A percentile compares a stretch with the other conserved stretches of the same genome.
Conservation (phyloP, 2,113 vertebrate genomes). For the Todiramphus chloris region DNA sequence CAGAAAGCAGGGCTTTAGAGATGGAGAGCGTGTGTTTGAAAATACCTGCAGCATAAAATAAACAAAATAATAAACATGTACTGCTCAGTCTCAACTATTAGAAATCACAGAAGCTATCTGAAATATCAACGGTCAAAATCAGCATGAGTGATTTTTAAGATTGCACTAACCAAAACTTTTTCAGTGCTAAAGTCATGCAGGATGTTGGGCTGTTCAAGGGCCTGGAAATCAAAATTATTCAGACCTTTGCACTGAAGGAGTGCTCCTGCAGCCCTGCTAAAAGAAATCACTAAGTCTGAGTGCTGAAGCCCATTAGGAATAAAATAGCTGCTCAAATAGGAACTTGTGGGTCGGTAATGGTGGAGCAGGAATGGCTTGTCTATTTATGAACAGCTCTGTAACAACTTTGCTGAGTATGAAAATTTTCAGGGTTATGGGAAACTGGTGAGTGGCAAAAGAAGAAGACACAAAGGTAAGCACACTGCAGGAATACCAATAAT, state of each 20-base stretch:
- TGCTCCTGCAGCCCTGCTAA: background rate
- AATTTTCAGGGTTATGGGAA: background rate
- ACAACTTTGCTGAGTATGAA: background rate
- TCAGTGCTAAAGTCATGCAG: background rate
- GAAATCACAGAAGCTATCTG: background rate
- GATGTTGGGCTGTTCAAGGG: background rate
- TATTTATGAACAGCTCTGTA: background rate
- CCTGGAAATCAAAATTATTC: background rate
- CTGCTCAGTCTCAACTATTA: background rate
- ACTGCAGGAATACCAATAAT: background rate
- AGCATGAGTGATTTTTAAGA: background rate
- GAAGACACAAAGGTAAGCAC: background rate
- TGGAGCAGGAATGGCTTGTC: background rate
- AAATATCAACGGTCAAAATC: background rate
- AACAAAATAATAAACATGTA: background rate
- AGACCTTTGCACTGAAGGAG: background rate
- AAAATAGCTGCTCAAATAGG: background rate
- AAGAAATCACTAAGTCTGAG: background rate
- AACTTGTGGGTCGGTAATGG: background rate
- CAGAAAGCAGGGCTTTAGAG: slow-evolving; percentile 93
- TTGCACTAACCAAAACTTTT: background rate
- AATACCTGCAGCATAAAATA: slow-evolving; percentile 78
- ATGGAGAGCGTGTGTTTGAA: slow-evolving; percentile 97
- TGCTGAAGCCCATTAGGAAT: background rate
- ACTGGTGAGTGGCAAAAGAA: background rate